Percentiles rank a stretch among this genome's conserved stretches.
phyloP scores from a whole-genome alignment of 2,888 invertebrate genomes.

The Labia minor region DNA sequence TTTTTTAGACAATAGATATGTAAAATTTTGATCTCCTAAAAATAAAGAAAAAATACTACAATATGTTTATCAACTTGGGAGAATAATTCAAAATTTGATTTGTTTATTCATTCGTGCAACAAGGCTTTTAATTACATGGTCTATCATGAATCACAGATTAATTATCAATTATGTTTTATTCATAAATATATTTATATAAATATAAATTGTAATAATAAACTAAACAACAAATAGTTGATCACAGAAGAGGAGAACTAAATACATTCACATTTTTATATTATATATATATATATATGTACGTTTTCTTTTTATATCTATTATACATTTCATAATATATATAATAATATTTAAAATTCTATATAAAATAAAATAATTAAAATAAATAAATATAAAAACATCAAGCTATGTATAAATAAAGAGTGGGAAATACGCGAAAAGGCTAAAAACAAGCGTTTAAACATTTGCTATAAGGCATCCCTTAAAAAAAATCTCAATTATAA shows the following conservation, averaged over 20 bases:
- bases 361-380: background rate
- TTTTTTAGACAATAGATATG: too few relatives aligned
- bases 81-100: too few relatives aligned
- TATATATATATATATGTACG: background rate
- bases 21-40: too few relatives aligned
- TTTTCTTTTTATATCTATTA: too few relatives aligned
- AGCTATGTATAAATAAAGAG: too few relatives aligned
- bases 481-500: background rate
- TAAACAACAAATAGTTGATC: background rate
- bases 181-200: too few relatives aligned
- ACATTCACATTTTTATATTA: background rate
- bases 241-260: conserved; percentile 7
- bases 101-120: background rate
- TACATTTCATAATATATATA: background rate
- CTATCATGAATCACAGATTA: background rate
- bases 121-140: background rate
- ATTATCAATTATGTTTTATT: background rate
- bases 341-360: background rate
- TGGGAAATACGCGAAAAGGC: background rate
- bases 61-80: too few relatives aligned
- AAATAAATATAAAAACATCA: too few relatives aligned
- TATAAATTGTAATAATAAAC: background rate
- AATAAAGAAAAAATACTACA: too few relatives aligned
- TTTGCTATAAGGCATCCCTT: background rate
- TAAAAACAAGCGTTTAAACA: background rate